Conservation (phyloP, 2,888 invertebrate genomes). For the Pristionchus maxplancki region DNA sequence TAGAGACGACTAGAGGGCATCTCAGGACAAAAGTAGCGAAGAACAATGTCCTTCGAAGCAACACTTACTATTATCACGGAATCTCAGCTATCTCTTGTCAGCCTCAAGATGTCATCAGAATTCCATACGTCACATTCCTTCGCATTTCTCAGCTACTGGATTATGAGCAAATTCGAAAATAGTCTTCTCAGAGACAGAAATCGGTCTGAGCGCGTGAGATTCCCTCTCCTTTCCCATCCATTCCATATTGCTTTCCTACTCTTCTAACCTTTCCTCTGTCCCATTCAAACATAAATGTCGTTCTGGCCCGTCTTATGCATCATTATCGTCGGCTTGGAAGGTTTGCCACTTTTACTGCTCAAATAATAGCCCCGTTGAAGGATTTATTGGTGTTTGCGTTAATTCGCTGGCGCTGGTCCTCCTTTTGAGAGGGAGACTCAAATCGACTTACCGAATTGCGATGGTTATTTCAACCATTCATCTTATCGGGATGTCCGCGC, state of each 20-base stretch:
- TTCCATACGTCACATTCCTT: not conserved
- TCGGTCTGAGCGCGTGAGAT: not conserved
- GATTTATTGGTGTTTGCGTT: not conserved
- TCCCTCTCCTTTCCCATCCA: not conserved
- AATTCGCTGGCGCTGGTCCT: not conserved
- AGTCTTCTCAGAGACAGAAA: not conserved
- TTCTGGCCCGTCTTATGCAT: not conserved
- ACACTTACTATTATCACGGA: too few relatives aligned
- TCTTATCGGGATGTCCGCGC: not conserved
- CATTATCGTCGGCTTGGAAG: not conserved
- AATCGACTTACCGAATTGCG: not conserved
- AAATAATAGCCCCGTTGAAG: not conserved
- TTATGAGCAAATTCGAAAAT: not conserved
- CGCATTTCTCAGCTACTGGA: not conserved
- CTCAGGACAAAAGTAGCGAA: too few relatives aligned
- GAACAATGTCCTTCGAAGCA: too few relatives aligned
- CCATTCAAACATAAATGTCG: not conserved
- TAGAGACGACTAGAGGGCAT: too few relatives aligned
- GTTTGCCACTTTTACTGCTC: not conserved
- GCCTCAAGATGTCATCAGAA: too few relatives aligned
- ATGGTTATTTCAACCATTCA: not conserved
- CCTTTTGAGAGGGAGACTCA: not conserved
- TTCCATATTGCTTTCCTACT: not conserved
- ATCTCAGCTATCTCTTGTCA: too few relatives aligned
- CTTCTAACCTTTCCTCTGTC: not conserved